Evolutionary conservation across 2,113 vertebrate species (phyloP), one percentile per base, ranked within the genome.

Genomic region (Paraplagusia blochii): DNA sequence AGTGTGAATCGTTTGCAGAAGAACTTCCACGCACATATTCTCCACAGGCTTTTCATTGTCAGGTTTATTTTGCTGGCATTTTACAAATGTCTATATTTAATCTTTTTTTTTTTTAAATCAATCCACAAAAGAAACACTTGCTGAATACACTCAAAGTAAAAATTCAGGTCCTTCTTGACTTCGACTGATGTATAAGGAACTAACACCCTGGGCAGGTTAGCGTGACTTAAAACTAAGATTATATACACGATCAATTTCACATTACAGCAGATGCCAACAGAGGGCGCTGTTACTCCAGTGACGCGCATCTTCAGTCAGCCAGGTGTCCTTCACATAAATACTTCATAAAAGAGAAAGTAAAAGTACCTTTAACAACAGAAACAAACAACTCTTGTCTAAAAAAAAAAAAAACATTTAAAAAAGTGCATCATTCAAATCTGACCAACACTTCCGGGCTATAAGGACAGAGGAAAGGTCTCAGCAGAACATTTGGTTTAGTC

Each of bases 401-500:
- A 78, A 73, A 29, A 44, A 64, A 10, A n/a, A 52, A 33, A 66
- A 77, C 51, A 17, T 42, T 16, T 66, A 22, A 35, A 48, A 76
- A 88, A 88, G 85, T 87, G 84, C 81, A 71, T 72, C n/a, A 15
- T 55, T 58, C 1, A 33, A n/a, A 8, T 57, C 63, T 69, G 22
- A 29, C n/a, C n/a, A n/a, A n/a, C 22, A 47, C 15, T 52, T 53
- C 18, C 33, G 34, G 51, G 46, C 59, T 65, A n/a, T n/a, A 43
- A 42, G 22, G n/a, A 33, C 36, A 9, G 11, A 29, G 44, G 16
- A 12, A 42, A 57, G 34, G 50, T 22, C 44, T 47, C 36, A 49
- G 16, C 56, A 68, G 40, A 38, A 53, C 35, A 15, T 63, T 38
- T 68, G 62, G 36, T 72, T 80, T 39, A 47, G 44, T 64, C 43